These are phyloP conservation scores for Enoplosus armatus DNA, from an alignment of 2,797 vertebrate species.

Conservation along the genomic window DNA sequence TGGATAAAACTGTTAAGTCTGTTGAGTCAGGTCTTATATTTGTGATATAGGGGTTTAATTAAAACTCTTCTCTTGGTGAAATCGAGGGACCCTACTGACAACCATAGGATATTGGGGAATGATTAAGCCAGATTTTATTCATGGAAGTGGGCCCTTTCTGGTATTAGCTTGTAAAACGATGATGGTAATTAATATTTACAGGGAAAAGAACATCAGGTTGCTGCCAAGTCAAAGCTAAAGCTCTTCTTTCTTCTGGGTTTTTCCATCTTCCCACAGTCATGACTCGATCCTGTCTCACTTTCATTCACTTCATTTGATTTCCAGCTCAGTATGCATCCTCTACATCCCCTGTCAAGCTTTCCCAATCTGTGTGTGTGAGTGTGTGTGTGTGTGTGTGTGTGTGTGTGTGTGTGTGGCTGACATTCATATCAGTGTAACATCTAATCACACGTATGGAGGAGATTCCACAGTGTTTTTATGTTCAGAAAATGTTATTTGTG, in stretches of 20 bases:
- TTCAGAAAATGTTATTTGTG: slow-evolving; percentile 13
- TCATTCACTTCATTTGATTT: not conserved
- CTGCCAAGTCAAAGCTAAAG: not conserved
- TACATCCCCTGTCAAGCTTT: not conserved
- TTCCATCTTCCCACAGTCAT: not conserved
- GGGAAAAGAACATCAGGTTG: not conserved
- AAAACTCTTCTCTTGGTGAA: not conserved
- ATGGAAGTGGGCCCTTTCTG: not conserved
- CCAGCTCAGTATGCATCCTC: not conserved
- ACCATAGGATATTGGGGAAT: not conserved
- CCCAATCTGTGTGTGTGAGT: not conserved
- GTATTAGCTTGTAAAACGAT: not conserved
- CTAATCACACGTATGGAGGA: not conserved
- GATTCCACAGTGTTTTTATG: slow-evolving; percentile 11
- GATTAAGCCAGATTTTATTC: not conserved
- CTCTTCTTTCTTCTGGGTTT: not conserved
- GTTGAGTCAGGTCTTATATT: not conserved
- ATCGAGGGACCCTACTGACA: not conserved
- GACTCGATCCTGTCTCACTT: not conserved
- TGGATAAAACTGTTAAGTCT: not conserved
- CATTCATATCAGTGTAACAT: not conserved
- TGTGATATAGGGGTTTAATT: slow-evolving; percentile 1
- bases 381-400: not conserved
- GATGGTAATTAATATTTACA: not conserved
- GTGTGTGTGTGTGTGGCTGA: not conserved